Percentiles rank a stretch among this genome's conserved stretches.
Evolutionary conservation across 1,140 invertebrate species (phyloP).

Genomic region (Camponotus floridanus): DNA sequence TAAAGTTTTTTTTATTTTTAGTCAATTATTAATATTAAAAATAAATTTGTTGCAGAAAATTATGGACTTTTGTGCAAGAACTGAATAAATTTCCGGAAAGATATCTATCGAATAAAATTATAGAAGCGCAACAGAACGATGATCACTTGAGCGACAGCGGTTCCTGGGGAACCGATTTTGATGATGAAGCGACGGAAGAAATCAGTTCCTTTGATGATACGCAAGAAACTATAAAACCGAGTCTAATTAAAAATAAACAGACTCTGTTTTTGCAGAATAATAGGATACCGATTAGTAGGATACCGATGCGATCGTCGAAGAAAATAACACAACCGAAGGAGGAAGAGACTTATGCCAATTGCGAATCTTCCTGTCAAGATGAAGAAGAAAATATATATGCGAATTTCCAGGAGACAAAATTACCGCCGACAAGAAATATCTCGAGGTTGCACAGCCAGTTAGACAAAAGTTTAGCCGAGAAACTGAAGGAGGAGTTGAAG

Average conservation of each 20-base stretch:
- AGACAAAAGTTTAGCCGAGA: conserved; percentile 74
- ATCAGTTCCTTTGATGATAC: background rate
- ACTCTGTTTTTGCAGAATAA: background rate
- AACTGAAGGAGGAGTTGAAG: conserved; percentile 77
- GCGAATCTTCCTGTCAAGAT: conserved; percentile 16
- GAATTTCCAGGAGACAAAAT: conserved; percentile 70
- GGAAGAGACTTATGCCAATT: conserved; percentile 81
- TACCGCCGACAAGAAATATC: conserved; percentile 43
- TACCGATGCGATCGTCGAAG: background rate
- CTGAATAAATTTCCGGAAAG: conserved; percentile 79
- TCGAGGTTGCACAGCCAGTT: conserved; percentile 62
- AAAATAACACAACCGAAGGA: conserved; percentile 25
- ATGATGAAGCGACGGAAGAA: conserved; percentile 76
- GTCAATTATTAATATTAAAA: background rate
- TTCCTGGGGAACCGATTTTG: conserved; percentile 84
- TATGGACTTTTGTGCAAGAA: conserved; percentile 81
- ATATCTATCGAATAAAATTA: conserved; percentile 70
- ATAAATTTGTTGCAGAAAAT: conserved; percentile 71
- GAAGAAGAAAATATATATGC: conserved; percentile 76
- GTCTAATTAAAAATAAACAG: background rate
- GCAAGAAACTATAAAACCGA: conserved; percentile 3
- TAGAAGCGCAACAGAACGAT: conserved; percentile 44
- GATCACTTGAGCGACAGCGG: conserved; percentile 78
- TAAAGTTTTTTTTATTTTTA: background rate
- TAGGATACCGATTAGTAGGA: background rate